Conservation (phyloP, 2,888 invertebrate species). For the Dorcus parallelipipedus region DNA sequence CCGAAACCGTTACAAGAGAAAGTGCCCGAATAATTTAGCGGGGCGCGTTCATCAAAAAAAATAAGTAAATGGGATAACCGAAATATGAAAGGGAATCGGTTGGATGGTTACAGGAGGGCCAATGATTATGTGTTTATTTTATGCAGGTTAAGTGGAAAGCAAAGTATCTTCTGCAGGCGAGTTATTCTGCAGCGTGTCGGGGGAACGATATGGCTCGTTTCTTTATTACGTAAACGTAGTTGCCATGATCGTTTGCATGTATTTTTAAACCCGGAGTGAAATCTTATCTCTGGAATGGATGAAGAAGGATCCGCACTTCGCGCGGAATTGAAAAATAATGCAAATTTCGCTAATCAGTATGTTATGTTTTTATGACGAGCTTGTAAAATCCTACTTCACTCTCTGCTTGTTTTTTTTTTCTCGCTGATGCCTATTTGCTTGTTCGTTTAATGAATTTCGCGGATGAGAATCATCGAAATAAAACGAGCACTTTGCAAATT, state of each 20-base stretch:
- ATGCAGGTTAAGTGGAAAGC: constrained; percentile 26
- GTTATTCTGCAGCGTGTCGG: constrained; percentile 23
- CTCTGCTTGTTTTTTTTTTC: too few relatives aligned
- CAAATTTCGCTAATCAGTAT: neutral
- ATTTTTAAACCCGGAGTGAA: constrained; percentile 31
- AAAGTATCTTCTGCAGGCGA: constrained; percentile 4
- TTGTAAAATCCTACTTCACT: too few relatives aligned
- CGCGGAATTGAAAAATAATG: neutral
- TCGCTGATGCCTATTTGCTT: too few relatives aligned
- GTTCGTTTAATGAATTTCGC: too few relatives aligned
- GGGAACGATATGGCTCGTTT: constrained; percentile 32
- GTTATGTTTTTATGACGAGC: too few relatives aligned
- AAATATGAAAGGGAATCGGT: too few relatives aligned
- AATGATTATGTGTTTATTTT: constrained; percentile 25
- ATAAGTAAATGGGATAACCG: too few relatives aligned
- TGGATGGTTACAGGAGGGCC: neutral
- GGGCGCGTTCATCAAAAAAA: too few relatives aligned
- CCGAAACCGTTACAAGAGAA: too few relatives aligned
- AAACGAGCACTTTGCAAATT: too few relatives aligned
- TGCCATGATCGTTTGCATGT: constrained; percentile 33
- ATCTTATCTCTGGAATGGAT: constrained; percentile 30
- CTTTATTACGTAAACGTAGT: constrained; percentile 31
- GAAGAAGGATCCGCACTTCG: constrained; percentile 9
- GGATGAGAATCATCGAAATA: too few relatives aligned
- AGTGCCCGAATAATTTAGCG: too few relatives aligned